Evolutionary conservation across 1,140 invertebrate species (phyloP).

Genomic region (Brachionus sp.): DNA sequence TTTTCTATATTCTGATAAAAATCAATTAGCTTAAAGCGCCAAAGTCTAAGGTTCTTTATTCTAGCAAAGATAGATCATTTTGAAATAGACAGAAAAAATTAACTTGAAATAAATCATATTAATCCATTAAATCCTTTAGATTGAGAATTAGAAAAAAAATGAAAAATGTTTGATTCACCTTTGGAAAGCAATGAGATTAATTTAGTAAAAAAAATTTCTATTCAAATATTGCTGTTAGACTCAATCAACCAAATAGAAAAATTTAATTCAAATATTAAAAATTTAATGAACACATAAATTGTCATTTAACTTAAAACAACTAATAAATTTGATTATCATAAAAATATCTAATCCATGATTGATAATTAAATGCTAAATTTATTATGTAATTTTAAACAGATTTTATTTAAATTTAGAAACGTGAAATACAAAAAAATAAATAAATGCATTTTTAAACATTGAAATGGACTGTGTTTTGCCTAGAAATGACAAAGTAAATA

Average conservation of each 20-base stretch:
- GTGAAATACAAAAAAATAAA: not conserved
- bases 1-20: no score
- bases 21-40: no score
- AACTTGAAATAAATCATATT: not conserved
- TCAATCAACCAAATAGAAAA: no score
- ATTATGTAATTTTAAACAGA: not conserved
- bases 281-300: no score
- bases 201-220: no score
- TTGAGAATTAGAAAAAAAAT: not conserved
- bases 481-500: not conserved
- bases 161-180: not conserved
- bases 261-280: not conserved
- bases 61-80: no score
- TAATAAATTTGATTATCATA: no score
- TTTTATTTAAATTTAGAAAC: not conserved
- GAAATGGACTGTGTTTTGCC: not conserved
- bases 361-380: not conserved
- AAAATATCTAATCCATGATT: not conserved
- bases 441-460: not conserved
- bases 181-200: not conserved
- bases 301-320: not conserved
- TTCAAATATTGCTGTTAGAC: no score
- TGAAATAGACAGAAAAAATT: not conserved
- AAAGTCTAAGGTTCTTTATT: no score
- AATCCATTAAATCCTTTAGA: not conserved